phyloP scores from a whole-genome alignment of 2,888 invertebrate species.

The Drosophila paucipuncta region DNA sequence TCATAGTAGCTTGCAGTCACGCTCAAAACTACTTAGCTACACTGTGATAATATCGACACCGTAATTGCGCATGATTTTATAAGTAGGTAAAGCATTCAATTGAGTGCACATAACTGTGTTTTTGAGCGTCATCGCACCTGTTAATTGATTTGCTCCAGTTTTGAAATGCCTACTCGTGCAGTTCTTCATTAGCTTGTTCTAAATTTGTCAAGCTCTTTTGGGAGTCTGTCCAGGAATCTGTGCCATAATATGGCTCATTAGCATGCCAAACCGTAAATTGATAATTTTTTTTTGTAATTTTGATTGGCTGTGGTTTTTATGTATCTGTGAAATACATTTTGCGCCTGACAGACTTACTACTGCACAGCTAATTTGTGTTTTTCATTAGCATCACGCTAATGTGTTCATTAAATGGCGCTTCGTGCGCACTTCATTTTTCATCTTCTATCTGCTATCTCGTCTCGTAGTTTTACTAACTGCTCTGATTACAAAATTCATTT shows the following conservation, averaged over 20 bases:
- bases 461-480: constrained; percentile 50
- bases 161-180: constrained; percentile 3
- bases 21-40: constrained; percentile 38
- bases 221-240: constrained; percentile 29
- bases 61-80: constrained; percentile 32
- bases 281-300: constrained; percentile 2
- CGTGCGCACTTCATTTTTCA: constrained; percentile 20
- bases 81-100: constrained; percentile 53
- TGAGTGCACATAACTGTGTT: constrained; percentile 70
- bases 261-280: constrained; percentile 33
- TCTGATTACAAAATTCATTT: constrained; percentile 57
- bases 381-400: constrained; percentile 67
- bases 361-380: constrained; percentile 35
- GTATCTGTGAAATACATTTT: constrained; percentile 34
- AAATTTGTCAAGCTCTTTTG: constrained; percentile 25
- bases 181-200: constrained; percentile 35
- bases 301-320: background rate
- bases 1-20: background rate
- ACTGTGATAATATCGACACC: constrained; percentile 40
- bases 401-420: constrained; percentile 42
- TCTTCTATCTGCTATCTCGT: constrained; percentile 11
- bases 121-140: constrained; percentile 57
- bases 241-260: constrained; percentile 49
- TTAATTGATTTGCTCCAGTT: constrained; percentile 70
- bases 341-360: background rate